Percentiles rank a stretch among this genome's conserved stretches.
phyloP scores from a whole-genome alignment of 2,797 vertebrate species.

The Astyanax mexicanus region DNA sequence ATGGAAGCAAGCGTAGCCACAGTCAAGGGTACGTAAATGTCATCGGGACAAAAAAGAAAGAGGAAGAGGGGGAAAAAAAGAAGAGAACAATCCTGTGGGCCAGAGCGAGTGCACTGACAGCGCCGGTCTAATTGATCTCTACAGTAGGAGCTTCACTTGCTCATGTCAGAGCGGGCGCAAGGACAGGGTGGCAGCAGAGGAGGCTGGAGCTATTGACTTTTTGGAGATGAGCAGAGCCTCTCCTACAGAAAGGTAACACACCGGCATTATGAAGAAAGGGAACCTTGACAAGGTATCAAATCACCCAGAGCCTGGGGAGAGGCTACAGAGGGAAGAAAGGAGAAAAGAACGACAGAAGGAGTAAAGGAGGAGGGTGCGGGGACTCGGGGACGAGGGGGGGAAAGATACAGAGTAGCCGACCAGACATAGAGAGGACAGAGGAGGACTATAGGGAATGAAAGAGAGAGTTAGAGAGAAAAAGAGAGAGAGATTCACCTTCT shows the following conservation, averaged over 20 bases:
- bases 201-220: slow-evolving; percentile 49
- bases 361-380: not conserved
- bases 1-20: not conserved
- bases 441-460: slow-evolving; percentile 1
- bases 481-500: slow-evolving; percentile 35
- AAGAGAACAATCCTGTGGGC: not conserved
- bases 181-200: slow-evolving; percentile 33
- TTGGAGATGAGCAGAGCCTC: slow-evolving; percentile 53
- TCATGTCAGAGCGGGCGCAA: slow-evolving; percentile 28
- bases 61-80: no score
- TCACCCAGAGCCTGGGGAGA: slow-evolving; percentile 50
- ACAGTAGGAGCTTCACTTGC: slow-evolving; percentile 32
- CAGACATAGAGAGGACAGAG: not conserved
- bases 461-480: slow-evolving; percentile 12
- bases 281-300: slow-evolving; percentile 64
- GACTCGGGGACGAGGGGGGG: no score
- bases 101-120: slow-evolving; percentile 4
- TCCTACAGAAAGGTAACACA: slow-evolving; percentile 54
- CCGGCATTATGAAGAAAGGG: slow-evolving; percentile 49
- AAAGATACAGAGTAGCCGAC: not conserved
- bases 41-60: not conserved
- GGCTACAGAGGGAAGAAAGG: not conserved
- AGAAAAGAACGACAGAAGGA: not conserved
- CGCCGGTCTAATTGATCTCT: slow-evolving; percentile 37
- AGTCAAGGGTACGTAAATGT: slow-evolving; percentile 20